Base-by-base conservation (phyloP, 2,888 invertebrate species). In the Thumatha senex region DNA sequence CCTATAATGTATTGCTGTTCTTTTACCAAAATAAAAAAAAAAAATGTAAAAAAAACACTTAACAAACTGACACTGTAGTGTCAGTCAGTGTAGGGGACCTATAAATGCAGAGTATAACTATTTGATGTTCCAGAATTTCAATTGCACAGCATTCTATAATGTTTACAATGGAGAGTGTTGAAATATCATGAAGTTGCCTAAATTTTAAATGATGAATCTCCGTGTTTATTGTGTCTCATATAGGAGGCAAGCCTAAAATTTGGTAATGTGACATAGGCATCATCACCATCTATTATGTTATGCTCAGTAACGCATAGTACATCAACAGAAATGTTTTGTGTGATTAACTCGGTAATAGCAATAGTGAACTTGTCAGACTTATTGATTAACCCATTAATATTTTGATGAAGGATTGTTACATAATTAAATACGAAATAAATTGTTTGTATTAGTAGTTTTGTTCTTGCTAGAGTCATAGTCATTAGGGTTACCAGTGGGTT, bases 81-180 rank as follows among this genome's bases (percentile, higher is more conserved):
- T n/a, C n/a, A n/a, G n/a, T n/a, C n/a, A n/a, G n/a, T n/a, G n/a
- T n/a, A n/a, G n/a, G n/a, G n/a, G n/a, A n/a, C n/a, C n/a, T n/a
- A n/a, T n/a, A n/a, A n/a, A n/a, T n/a, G n/a, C n/a, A n/a, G n/a
- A n/a, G n/a, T n/a, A n/a, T n/a, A n/a, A n/a, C n/a, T n/a, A 36
- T 29, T 43, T 30, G 5, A 51, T 43, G 9, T n/a, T n/a, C n/a
- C n/a, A n/a, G n/a, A n/a, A n/a, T n/a, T n/a, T n/a, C n/a, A n/a
- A n/a, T n/a, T n/a, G 43, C 51, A 18, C 39, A 47, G 13, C 47
- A 52, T 13, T 52, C 47, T 13, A 51, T 51, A 1, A 46, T 33
- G 18, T 51, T 46, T n/a, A 38, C 39, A 5, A 46, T 31, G 0
- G 43, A 47, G 36, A 35, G 47, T n/a, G n/a, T n/a, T n/a, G n/a